Conservation (phyloP, 1,140 invertebrate genomes). For the Penaeus vannamei region DNA sequence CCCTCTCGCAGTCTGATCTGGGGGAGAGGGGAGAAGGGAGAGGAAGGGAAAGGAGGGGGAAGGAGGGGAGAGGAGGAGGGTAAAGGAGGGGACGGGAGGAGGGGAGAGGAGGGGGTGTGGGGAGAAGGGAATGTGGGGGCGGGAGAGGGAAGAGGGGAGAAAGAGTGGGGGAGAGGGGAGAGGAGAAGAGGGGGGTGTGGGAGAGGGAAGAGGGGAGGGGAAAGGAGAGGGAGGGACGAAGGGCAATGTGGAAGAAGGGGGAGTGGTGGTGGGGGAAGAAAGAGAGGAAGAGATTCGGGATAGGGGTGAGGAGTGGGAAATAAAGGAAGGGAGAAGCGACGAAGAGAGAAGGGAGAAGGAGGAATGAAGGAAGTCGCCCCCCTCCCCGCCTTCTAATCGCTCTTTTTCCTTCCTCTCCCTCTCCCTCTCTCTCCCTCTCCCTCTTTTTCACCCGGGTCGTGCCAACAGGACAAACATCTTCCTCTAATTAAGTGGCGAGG, state of each 20-base stretch:
- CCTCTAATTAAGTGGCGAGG: neutral
- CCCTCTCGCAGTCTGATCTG: neutral
- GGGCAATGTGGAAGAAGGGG: neutral
- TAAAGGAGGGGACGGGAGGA: neutral
- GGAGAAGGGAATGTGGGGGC: neutral
- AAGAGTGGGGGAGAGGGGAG: neutral
- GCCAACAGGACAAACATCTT: too few species aligned
- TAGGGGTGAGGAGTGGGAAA: neutral
- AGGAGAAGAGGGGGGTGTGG: neutral
- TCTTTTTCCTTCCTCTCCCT: too few species aligned
- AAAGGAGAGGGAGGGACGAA: neutral
- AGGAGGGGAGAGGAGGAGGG: neutral
- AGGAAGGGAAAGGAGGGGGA: neutral
- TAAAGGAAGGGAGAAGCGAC: neutral
- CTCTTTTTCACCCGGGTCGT: too few species aligned
- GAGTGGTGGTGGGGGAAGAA: neutral
- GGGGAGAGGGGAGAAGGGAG: neutral
- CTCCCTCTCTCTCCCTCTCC: too few species aligned
- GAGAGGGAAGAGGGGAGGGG: neutral
- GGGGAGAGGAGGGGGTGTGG: too few species aligned
- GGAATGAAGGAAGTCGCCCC: neutral
- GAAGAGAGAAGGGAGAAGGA: neutral
- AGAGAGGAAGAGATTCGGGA: neutral
- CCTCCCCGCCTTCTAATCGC: too few species aligned
- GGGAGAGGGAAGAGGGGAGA: too few species aligned